Conservation (phyloP, 2,888 invertebrate genomes). For the Luffia ferchaultella region DNA sequence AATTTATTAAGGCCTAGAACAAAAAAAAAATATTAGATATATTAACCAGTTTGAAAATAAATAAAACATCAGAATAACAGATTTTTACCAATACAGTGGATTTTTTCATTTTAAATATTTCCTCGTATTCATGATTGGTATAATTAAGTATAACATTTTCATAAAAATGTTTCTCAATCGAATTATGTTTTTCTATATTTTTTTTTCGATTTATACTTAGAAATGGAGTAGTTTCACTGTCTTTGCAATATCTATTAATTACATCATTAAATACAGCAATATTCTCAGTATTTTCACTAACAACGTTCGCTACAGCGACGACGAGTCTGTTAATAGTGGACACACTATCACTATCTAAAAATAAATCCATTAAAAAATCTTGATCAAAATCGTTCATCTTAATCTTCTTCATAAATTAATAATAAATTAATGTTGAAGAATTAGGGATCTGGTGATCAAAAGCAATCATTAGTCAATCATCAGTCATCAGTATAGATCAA, state of each 20-base stretch:
- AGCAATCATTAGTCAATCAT: no score
- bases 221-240: no score
- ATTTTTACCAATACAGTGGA: slow-evolving; percentile 42
- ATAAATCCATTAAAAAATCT: slow-evolving; percentile 43
- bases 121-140: slow-evolving; percentile 34
- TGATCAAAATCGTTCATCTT: slow-evolving; percentile 34
- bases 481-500: no score
- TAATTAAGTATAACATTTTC: slow-evolving; percentile 32
- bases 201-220: no score
- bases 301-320: slow-evolving; percentile 40
- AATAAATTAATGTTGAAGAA: no score
- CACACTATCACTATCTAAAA: slow-evolving; percentile 41
- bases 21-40: slow-evolving; percentile 7
- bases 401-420: no score
- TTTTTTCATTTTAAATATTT: slow-evolving; percentile 38
- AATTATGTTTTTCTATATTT: not conserved
- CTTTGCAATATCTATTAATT: slow-evolving; percentile 16
- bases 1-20: slow-evolving; percentile 40
- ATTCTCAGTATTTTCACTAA: slow-evolving; percentile 43
- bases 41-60: no score
- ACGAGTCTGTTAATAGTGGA: slow-evolving; percentile 37
- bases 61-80: not conserved
- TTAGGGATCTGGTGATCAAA: no score
- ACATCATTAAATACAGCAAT: slow-evolving; percentile 27
- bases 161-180: slow-evolving; percentile 26